Conservation (phyloP, 2,113 vertebrate genomes). For the Phocoena sinus region DNA sequence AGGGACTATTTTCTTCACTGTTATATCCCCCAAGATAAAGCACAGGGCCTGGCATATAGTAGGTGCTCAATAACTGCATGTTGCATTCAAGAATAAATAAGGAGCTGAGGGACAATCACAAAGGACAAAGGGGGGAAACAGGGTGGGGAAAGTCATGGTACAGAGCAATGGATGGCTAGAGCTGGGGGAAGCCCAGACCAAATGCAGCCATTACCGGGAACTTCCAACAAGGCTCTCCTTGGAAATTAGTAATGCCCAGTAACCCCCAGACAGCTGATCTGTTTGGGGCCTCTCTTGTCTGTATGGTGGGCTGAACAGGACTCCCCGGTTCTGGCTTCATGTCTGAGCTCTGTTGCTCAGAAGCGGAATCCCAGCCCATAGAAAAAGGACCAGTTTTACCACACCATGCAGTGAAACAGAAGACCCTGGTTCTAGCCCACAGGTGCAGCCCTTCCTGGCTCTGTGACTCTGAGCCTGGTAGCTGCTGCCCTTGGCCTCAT, state of each 20-base stretch:
- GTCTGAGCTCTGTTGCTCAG: background rate
- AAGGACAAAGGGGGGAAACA: too few relatives aligned
- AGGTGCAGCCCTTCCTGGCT: background rate
- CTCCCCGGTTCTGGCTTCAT: background rate
- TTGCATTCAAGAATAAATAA: background rate
- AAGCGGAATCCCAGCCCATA: background rate
- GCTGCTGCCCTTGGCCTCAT: background rate
- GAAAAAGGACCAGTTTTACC: background rate
- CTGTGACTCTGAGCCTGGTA: background rate
- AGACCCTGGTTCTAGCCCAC: background rate
- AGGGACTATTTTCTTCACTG: background rate
- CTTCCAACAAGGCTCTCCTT: background rate
- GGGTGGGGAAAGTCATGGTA: background rate
- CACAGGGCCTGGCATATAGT: background rate
- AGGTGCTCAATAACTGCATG: background rate
- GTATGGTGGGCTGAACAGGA: background rate
- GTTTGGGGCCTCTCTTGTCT: background rate
- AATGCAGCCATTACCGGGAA: background rate
- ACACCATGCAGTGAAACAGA: background rate
- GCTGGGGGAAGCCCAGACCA: background rate
- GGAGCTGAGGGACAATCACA: background rate
- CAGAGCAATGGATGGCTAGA: background rate
- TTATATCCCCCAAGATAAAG: background rate
- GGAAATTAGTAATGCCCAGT: background rate
- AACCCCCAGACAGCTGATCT: background rate